A percentile compares a stretch with the other conserved stretches of the same genome.
These are phyloP conservation scores for Lagopus muta DNA, from an alignment of 2,113 vertebrate genomes.

Conservation along the genomic window DNA sequence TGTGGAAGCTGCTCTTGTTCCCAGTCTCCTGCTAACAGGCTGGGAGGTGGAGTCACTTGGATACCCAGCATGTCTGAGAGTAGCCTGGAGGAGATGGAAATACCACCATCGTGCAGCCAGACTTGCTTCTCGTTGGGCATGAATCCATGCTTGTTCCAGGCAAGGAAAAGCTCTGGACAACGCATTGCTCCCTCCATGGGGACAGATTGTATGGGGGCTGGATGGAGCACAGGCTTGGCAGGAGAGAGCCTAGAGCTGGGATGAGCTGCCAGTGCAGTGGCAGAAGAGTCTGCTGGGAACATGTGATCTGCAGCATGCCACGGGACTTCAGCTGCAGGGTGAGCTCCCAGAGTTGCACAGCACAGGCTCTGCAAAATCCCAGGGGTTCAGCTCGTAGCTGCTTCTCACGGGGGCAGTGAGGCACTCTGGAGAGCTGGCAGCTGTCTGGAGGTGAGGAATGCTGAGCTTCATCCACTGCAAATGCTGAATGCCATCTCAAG, in stretches of 20 bases:
- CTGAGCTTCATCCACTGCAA: not conserved
- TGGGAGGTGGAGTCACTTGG: not conserved
- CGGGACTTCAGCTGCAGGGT: not conserved
- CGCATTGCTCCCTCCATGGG: not conserved
- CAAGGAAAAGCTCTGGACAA: not conserved
- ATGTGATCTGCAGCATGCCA: not conserved
- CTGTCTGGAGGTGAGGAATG: not conserved
- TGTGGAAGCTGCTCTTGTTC: not conserved
- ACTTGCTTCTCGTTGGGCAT: not conserved
- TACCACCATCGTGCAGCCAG: not conserved
- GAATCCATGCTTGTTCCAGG: not conserved
- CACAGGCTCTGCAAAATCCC: not conserved
- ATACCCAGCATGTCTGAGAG: not conserved
- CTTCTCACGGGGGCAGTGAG: not conserved
- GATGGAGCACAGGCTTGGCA: not conserved
- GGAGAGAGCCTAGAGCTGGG: not conserved
- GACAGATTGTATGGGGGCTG: not conserved
- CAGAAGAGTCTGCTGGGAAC: not conserved
- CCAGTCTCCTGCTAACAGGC: not conserved
- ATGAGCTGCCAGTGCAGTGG: not conserved
- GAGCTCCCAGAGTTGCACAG: fast-evolving
- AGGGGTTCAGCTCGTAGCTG: not conserved
- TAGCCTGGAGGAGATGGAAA: not conserved
- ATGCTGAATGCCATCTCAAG: not conserved
- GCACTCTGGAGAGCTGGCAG: not conserved